Percentiles rank a stretch among this genome's conserved stretches.
These are phyloP conservation scores for Bombyx huttoni DNA, from an alignment of 2,888 invertebrate species.

Conservation along the genomic window DNA sequence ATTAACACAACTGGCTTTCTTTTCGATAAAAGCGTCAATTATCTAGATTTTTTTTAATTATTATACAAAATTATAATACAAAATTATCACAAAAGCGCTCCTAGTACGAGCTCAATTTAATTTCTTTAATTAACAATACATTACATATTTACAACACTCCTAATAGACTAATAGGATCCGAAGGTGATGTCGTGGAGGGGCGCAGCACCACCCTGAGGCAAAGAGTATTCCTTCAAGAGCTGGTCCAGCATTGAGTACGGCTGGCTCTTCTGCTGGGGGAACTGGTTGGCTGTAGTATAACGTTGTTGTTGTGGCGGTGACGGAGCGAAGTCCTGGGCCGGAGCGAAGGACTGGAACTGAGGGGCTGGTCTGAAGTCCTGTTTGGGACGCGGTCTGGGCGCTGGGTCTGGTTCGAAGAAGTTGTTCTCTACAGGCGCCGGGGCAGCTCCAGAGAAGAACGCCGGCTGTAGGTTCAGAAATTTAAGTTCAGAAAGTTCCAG, in stretches of 20 bases:
- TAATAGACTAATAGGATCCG: slow-evolving; percentile 77
- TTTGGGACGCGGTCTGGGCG: slow-evolving; percentile 35
- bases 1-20: neutral
- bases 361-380: slow-evolving; percentile 41
- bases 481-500: too few relatives aligned
- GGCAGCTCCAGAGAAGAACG: slow-evolving; percentile 59
- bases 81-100: slow-evolving; percentile 3
- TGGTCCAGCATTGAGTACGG: slow-evolving; percentile 79
- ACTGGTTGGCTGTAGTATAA: slow-evolving; percentile 17
- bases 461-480: slow-evolving; percentile 29
- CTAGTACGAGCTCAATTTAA: slow-evolving; percentile 10
- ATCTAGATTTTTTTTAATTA: neutral
- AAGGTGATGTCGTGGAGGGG: slow-evolving; percentile 88
- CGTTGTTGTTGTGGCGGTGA: slow-evolving; percentile 14
- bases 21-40: neutral
- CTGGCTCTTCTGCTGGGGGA: slow-evolving; percentile 29
- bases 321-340: slow-evolving; percentile 29
- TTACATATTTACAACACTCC: slow-evolving; percentile 57
- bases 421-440: slow-evolving; percentile 34
- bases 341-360: slow-evolving; percentile 25
- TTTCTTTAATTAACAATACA: slow-evolving; percentile 32
- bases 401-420: slow-evolving; percentile 48
- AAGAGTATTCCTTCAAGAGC: slow-evolving; percentile 83
- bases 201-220: slow-evolving; percentile 78
- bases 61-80: too few relatives aligned